Conservation (phyloP, 2,797 vertebrate species). For the Amphiprion clarkii region DNA sequence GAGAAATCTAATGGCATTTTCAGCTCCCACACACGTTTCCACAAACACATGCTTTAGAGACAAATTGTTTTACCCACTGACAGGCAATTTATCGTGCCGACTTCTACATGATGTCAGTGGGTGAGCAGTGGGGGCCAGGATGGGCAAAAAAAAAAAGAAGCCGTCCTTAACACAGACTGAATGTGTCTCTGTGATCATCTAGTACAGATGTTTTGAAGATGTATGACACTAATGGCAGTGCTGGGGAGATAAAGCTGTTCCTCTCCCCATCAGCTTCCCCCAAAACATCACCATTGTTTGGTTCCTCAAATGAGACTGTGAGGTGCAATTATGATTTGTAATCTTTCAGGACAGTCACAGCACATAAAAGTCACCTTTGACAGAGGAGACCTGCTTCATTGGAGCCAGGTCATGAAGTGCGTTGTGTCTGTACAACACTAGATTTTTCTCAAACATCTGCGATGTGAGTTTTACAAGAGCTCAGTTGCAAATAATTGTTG, state of each 20-base stretch:
- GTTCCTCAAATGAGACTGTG: constrained; percentile 43
- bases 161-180: constrained; percentile 12
- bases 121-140: constrained; percentile 11
- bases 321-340: constrained; percentile 74
- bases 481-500: background rate
- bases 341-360: constrained; percentile 75
- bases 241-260: constrained; percentile 2
- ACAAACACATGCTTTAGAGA: constrained; percentile 28
- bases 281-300: constrained; percentile 13
- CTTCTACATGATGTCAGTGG: constrained; percentile 29
- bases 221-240: constrained; percentile 23
- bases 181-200: constrained; percentile 30
- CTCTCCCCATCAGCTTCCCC: background rate
- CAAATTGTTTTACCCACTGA: constrained; percentile 26
- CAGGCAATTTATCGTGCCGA: constrained; percentile 31
- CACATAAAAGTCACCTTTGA: constrained; percentile 68
- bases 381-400: constrained; percentile 48
- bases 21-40: background rate
- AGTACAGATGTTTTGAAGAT: constrained; percentile 24
- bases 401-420: background rate
- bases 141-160: background rate
- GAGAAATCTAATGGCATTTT: constrained; percentile 11
- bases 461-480: constrained; percentile 4
- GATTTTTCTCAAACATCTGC: constrained; percentile 17
- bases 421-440: constrained; percentile 1